Base-by-base conservation (phyloP, 2,797 vertebrate genomes). In the Paguma larvata region DNA sequence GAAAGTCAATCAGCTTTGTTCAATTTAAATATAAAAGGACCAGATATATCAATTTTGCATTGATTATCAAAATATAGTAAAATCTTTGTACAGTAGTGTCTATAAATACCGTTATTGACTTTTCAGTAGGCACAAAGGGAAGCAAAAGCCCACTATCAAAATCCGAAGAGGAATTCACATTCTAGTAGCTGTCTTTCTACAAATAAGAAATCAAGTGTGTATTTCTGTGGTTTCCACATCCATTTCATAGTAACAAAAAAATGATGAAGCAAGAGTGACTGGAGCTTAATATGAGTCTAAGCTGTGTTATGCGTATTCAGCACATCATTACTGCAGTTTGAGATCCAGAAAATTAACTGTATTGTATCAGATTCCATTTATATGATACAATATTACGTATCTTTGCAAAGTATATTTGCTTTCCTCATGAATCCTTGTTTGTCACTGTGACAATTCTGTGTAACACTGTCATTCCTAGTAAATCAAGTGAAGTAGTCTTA, bases 221-320 rank as follows among this genome's bases (percentile, higher is more conserved):
- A 92, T 95, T 21, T 32, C n/a, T 79, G 5, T 94, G 68, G 44
- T 97, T 97, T 73, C 30, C 87, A 21, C 68, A 94, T n/a, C 63
- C 46, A 97, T 83, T 94, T 46, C 94, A 18, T 9, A 23, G 6
- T 90, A 97, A 91, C 27, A 92, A 82, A 72, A 78, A 96, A 80
- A 83, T 67, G 44, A 93, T 78, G 75, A 97, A 83, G 41, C 56
- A 53, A 70, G 79, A 92, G 34, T 89, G 68, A 91, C 51, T 32
- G 34, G 91, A 93, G 12, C 53, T 51, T 92, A 93, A 95, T 85
- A 80, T 27, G 6, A 97, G 80, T 67, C n/a, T 89, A 95, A 91
- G 34, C 38, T 44, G 25, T 78, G 56, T 89, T 95, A 88, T 44
- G 16, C 10, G 70, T 87, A 5, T 96, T 97, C 59, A 92, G 27